phyloP scores from a whole-genome alignment of 2,797 vertebrate genomes.

The Phoebastria nigripes region DNA sequence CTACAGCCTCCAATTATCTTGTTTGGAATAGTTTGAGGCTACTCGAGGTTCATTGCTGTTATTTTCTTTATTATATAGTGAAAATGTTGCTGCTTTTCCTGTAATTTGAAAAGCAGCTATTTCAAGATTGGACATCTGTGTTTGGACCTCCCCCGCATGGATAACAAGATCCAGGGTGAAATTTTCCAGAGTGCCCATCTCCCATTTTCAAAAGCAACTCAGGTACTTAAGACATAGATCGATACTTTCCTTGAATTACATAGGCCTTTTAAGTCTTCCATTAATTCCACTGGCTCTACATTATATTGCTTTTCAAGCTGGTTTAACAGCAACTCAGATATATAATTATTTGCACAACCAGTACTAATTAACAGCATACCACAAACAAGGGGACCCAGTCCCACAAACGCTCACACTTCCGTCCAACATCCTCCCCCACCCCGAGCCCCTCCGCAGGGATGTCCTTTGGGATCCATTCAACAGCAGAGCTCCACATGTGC shows the following conservation, averaged over 20 bases:
- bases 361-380: not conserved
- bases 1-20: conserved; percentile 39
- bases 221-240: not conserved
- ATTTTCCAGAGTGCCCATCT: conserved; percentile 16
- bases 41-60: not conserved
- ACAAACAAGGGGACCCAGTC: not conserved
- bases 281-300: not conserved
- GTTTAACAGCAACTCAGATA: not conserved
- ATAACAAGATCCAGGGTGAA: conserved; percentile 24
- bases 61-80: conserved; percentile 43
- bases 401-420: not conserved
- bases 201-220: not conserved
- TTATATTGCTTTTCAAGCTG: not conserved
- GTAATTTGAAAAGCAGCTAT: conserved; percentile 22
- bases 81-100: conserved; percentile 39
- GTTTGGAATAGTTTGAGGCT: conserved; percentile 37
- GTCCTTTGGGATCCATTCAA: not conserved
- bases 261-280: not conserved
- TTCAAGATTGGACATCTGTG: conserved; percentile 44
- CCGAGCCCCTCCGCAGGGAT: not conserved
- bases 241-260: not conserved
- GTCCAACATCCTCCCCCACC: not conserved
- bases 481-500: not conserved
- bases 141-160: not conserved
- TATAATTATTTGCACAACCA: not conserved